Conservation (phyloP, 2,113 vertebrate species). For the Gobiocypris rarus region DNA sequence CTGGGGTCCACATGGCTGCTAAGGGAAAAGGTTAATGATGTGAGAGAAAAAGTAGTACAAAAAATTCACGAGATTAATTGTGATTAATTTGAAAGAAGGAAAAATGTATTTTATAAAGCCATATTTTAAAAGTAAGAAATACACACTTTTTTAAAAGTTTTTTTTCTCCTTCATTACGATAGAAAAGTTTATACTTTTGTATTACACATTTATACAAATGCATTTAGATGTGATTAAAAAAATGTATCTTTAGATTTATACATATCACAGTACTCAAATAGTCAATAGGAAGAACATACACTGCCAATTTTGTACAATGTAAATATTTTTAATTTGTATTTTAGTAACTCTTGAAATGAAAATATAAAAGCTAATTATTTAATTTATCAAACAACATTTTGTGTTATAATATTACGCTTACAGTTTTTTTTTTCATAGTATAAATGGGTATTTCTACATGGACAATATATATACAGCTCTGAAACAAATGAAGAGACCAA, state of each 20-base stretch:
- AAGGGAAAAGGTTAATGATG: neutral
- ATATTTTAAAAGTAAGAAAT: neutral
- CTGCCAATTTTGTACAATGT: neutral
- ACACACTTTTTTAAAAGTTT: too few species aligned
- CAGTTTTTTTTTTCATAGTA: too few species aligned
- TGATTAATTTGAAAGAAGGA: neutral
- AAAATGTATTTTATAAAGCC: neutral
- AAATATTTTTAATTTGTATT: neutral
- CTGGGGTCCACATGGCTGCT: neutral
- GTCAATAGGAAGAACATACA: neutral
- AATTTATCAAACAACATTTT: neutral
- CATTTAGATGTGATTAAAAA: neutral
- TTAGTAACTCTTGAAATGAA: neutral
- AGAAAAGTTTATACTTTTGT: neutral
- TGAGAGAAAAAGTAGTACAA: neutral
- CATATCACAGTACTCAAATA: neutral
- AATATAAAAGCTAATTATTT: neutral
- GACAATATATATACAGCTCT: too few species aligned
- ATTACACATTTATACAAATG: neutral
- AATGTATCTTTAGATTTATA: neutral
- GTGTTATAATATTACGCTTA: too few species aligned
- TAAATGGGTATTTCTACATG: too few species aligned
- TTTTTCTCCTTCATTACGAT: neutral
- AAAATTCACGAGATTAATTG: neutral
- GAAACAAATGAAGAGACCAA: too few species aligned